Conservation (phyloP, 2,797 vertebrate species). For the Synanceia verrucosa region DNA sequence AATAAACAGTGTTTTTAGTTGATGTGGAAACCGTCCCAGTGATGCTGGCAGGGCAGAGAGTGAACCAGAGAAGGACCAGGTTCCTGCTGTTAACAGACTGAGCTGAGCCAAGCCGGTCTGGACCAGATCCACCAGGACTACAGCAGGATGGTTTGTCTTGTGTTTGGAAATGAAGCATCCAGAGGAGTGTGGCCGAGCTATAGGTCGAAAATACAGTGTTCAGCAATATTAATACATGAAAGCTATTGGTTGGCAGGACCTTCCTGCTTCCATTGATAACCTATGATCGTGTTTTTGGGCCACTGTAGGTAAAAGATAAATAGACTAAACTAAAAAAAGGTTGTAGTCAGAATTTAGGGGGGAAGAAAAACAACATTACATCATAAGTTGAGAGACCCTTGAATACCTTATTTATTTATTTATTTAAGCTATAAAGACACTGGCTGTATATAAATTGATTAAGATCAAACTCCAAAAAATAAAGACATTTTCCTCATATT, state of each 20-base stretch:
- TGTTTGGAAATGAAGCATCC: conserved; percentile 15
- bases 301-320: neutral
- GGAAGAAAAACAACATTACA: no score
- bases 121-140: conserved; percentile 37
- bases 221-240: neutral
- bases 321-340: fast-evolving
- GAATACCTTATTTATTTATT: no score
- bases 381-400: no score
- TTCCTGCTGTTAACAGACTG: conserved; percentile 40
- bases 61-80: conserved; percentile 26
- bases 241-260: neutral
- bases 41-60: conserved; percentile 20
- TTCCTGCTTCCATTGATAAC: neutral
- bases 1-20: neutral
- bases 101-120: neutral
- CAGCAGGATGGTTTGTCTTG: conserved; percentile 5
- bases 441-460: no score
- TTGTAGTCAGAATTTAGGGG: fast-evolving
- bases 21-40: conserved; percentile 1
- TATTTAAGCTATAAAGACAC: no score
- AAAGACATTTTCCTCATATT: no score
- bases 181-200: neutral
- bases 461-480: no score
- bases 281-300: neutral
- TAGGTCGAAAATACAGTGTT: neutral